phyloP scores from a whole-genome alignment of 2,113 vertebrate genomes.

The Ailurus styani region DNA sequence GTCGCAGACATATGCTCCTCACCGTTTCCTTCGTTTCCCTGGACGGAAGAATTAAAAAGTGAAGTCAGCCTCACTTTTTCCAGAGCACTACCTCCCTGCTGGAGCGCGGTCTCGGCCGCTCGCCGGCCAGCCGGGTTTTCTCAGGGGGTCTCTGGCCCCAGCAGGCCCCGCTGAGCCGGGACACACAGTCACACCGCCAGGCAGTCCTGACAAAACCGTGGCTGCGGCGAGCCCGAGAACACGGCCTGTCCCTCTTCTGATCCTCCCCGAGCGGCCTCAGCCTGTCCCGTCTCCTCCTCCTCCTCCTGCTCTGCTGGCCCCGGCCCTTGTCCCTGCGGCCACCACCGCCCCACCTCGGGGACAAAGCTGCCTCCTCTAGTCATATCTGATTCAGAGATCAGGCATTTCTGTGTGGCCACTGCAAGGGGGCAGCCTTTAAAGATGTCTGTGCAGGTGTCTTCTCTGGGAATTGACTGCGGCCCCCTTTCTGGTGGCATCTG shows the following conservation, averaged over 20 bases:
- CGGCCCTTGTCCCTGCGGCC: not conserved
- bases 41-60: not conserved
- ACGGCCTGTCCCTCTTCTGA: not conserved
- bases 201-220: rapidly evolving
- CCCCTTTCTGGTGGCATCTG: no score
- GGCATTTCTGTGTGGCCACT: not conserved
- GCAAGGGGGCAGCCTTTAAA: not conserved
- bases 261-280: not conserved
- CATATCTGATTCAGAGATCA: not conserved
- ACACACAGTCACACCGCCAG: rapidly evolving
- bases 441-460: not conserved
- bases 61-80: not conserved
- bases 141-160: not conserved
- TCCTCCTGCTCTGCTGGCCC: not conserved
- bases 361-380: not conserved
- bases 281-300: not conserved
- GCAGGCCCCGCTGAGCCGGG: not conserved
- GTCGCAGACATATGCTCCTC: not conserved
- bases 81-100: not conserved
- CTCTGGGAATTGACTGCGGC: not conserved
- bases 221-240: rapidly evolving
- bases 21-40: not conserved
- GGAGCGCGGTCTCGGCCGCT: not conserved
- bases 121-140: not conserved
- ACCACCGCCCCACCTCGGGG: not conserved